Conservation (phyloP, 23 tunicate species). For the Ciona savignyi region DNA sequence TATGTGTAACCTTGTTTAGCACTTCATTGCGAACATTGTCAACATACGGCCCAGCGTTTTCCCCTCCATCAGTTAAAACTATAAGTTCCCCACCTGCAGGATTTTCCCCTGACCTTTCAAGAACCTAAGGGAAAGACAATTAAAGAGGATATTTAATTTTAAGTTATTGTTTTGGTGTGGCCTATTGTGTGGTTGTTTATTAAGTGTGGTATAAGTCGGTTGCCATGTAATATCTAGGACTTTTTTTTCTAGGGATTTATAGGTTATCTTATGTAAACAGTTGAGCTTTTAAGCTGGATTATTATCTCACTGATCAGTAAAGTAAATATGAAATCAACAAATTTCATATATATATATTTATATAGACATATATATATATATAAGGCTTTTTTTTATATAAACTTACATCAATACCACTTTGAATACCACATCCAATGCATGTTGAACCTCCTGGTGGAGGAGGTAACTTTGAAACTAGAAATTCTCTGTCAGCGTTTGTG, state of each 20-base stretch:
- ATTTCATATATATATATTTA: too few species aligned
- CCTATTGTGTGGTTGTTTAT: too few species aligned
- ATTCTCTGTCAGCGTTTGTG: constrained; percentile 3
- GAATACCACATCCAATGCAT: constrained; percentile 31
- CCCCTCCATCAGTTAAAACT: constrained; percentile 36
- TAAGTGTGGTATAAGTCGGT: too few species aligned
- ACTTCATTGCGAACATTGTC: constrained; percentile 8
- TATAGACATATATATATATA: background rate
- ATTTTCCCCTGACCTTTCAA: background rate
- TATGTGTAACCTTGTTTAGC: background rate
- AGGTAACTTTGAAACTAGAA: constrained; percentile 9
- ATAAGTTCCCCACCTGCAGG: constrained; percentile 7
- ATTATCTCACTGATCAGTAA: too few species aligned
- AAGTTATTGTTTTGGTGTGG: too few species aligned
- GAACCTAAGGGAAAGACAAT: too few species aligned
- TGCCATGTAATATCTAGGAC: too few species aligned
- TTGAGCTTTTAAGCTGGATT: too few species aligned
- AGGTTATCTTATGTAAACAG: too few species aligned
- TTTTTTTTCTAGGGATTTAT: too few species aligned
- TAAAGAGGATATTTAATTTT: too few species aligned
- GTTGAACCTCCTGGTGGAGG: constrained; percentile 15
- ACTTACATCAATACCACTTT: constrained; percentile 22
- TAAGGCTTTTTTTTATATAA: too few species aligned
- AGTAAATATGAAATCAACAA: background rate
- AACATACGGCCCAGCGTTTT: constrained; percentile 5